Conservation (phyloP, 2,797 vertebrate species). For the Scolopax rusticola region DNA sequence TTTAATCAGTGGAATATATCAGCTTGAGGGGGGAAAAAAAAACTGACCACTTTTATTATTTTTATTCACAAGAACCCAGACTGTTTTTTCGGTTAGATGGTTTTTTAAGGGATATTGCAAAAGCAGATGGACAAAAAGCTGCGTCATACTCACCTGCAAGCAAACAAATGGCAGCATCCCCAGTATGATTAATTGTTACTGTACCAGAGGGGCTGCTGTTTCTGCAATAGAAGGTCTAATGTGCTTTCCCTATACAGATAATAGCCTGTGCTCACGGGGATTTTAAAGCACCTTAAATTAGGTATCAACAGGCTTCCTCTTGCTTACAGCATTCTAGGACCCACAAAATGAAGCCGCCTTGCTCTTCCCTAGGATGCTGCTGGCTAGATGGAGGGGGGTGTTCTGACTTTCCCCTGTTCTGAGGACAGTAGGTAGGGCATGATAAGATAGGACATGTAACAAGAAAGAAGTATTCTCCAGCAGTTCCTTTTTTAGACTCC, state of each 20-base stretch:
- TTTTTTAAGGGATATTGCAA: slow-evolving; percentile 3
- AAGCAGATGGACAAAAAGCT: slow-evolving; percentile 62
- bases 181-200: slow-evolving; percentile 50
- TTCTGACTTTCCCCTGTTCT: neutral
- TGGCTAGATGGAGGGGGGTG: neutral
- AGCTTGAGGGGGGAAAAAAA: neutral
- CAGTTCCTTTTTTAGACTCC: slow-evolving; percentile 53
- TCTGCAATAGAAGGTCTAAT: neutral
- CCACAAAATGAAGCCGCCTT: neutral
- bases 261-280: accelerated
- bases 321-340: neutral
- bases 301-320: neutral
- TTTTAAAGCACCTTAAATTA: neutral
- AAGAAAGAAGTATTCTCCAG: neutral
- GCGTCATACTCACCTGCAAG: slow-evolving; percentile 52
- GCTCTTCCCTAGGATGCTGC: neutral
- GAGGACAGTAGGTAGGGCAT: slow-evolving; percentile 39
- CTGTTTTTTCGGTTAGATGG: neutral
- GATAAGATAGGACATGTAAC: slow-evolving; percentile 2
- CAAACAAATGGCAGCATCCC: slow-evolving; percentile 18
- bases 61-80: neutral
- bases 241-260: neutral
- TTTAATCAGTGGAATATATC: neutral
- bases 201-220: neutral
- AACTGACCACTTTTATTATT: neutral